Evolutionary conservation across 2,888 invertebrate genomes (phyloP).

Genomic region (Parnassius smintheus): DNA sequence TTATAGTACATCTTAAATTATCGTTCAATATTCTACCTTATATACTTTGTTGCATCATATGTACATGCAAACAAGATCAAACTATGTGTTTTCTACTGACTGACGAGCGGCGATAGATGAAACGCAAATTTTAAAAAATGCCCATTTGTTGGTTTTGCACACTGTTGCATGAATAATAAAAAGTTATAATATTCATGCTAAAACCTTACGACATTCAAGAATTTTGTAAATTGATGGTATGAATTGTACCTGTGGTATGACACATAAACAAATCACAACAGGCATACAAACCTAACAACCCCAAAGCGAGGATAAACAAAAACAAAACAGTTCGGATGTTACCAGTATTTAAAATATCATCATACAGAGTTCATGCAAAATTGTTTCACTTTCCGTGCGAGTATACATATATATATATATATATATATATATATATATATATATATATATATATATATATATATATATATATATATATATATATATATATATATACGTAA

Average conservation of each 20-base stretch:
- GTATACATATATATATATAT: background rate
- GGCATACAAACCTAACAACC: constrained; percentile 34
- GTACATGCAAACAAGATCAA: constrained; percentile 46
- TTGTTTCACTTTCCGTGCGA: constrained; percentile 11
- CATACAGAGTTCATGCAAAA: constrained; percentile 56
- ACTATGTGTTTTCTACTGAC: constrained; percentile 19
- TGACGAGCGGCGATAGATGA: background rate
- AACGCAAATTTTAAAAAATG: background rate
- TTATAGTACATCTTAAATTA: background rate
- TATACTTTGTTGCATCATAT: constrained; percentile 33
- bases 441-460: too few relatives aligned
- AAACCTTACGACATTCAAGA: constrained; percentile 30
- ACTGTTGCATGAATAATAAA: constrained; percentile 29
- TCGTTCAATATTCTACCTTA: constrained; percentile 15
- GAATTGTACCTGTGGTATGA: background rate
- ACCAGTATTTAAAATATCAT: constrained; percentile 24
- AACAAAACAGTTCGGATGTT: constrained; percentile 33
- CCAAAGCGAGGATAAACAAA: constrained; percentile 54
- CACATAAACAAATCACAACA: constrained; percentile 46
- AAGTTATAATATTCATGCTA: constrained; percentile 46
- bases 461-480: too few relatives aligned
- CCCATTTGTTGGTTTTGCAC: too few relatives aligned
- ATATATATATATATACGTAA: too few relatives aligned
- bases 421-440: too few relatives aligned
- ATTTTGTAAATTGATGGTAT: background rate